Evolutionary conservation across 2,888 invertebrate species (phyloP).

Genomic region (Caradrina kadenii): DNA sequence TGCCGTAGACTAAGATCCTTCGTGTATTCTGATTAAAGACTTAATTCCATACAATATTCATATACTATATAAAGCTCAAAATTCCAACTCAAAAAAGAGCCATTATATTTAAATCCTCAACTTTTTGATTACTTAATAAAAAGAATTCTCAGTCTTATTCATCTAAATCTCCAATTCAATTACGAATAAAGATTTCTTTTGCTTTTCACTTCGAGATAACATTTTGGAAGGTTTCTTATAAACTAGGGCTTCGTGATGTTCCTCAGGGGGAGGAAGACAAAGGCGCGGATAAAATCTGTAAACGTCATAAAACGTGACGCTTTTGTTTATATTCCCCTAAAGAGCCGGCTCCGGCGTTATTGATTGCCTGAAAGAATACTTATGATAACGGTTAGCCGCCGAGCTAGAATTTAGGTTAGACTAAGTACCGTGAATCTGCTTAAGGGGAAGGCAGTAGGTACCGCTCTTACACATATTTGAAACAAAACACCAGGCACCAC

Average conservation of each 20-base stretch:
- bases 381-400: constrained; percentile 5
- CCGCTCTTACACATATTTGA: constrained; percentile 10
- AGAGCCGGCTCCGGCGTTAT: constrained; percentile 34
- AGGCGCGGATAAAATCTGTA: constrained; percentile 42
- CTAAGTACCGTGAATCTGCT: constrained; percentile 20
- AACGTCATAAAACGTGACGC: constrained; percentile 53
- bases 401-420: constrained; percentile 28
- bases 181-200: constrained; percentile 44
- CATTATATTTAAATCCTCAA: constrained; percentile 37
- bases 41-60: constrained; percentile 29
- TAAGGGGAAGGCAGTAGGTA: neutral
- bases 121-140: constrained; percentile 53
- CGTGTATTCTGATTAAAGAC: constrained; percentile 37
- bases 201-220: constrained; percentile 41
- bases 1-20: constrained; percentile 10
- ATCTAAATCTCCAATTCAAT: constrained; percentile 44
- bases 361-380: constrained; percentile 35
- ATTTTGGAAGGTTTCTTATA: constrained; percentile 28
- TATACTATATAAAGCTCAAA: constrained; percentile 5
- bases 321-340: constrained; percentile 49
- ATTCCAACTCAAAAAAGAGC: constrained; percentile 27
- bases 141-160: constrained; percentile 43
- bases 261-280: constrained; percentile 23
- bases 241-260: constrained; percentile 20
- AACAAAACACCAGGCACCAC: neutral